Percentiles rank a stretch among this genome's conserved stretches.
Conservation (phyloP, 92 coral and sea anemone species). For the Umimayanthus kanabou region DNA sequence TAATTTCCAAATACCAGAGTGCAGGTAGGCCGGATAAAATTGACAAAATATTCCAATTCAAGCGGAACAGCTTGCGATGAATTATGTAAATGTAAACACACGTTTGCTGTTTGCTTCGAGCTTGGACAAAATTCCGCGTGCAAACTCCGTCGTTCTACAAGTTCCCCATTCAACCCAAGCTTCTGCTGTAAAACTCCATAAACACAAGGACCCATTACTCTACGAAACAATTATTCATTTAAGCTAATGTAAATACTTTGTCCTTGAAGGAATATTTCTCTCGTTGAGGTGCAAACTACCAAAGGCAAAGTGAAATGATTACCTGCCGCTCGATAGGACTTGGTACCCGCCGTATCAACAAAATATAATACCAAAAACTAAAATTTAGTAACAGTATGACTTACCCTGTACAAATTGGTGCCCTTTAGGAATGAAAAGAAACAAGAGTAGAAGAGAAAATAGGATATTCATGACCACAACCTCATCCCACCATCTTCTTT, state of each 20-base stretch:
- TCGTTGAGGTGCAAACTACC: neutral
- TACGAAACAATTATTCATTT: neutral
- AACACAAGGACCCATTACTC: neutral
- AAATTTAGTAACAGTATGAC: neutral
- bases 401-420: constrained; percentile 38
- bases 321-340: constrained; percentile 18
- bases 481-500: constrained; percentile 41
- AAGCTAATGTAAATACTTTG: neutral
- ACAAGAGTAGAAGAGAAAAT: constrained; percentile 40
- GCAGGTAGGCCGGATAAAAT: constrained; percentile 20
- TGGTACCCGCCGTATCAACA: constrained; percentile 29
- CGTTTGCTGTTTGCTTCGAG: constrained; percentile 11
- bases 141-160: neutral
- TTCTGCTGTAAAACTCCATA: neutral
- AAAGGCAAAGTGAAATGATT: neutral
- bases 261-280: neutral
- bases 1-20: constrained; percentile 10
- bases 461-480: constrained; percentile 44
- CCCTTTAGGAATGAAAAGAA: constrained; percentile 33
- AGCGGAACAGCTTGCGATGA: constrained; percentile 20
- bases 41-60: constrained; percentile 42
- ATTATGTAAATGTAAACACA: constrained; percentile 27
- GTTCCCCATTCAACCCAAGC: neutral
- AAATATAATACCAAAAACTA: constrained; percentile 9
- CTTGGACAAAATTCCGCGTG: constrained; percentile 18